Conservation (phyloP, 2,888 invertebrate species). For the Pantelozetes paolii region DNA sequence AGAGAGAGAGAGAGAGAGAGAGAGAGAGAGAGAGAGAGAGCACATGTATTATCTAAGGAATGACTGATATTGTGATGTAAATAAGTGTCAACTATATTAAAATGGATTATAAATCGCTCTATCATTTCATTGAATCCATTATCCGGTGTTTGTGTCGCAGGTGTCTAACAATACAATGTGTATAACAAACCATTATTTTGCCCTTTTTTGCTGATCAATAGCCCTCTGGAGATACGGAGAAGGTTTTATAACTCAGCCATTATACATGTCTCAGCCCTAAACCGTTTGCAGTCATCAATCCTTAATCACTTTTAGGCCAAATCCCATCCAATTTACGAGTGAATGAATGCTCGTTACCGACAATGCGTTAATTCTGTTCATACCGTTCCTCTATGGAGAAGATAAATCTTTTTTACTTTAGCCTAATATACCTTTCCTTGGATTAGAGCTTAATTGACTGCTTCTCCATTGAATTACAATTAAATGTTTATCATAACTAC, state of each 20-base stretch:
- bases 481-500: no score
- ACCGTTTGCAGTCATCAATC: constrained; percentile 30
- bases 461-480: no score
- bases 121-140: constrained; percentile 11
- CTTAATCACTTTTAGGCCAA: constrained; percentile 29
- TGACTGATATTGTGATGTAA: constrained; percentile 27
- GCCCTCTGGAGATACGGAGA: constrained; percentile 21
- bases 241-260: constrained; percentile 26
- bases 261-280: not conserved
- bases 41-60: no score
- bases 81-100: constrained; percentile 37
- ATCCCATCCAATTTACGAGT: constrained; percentile 25
- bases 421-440: not conserved
- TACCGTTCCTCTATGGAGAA: not conserved
- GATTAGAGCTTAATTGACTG: not conserved
- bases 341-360: constrained; percentile 28
- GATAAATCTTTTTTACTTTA: not conserved
- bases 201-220: constrained; percentile 25
- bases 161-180: constrained; percentile 12
- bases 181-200: constrained; percentile 24
- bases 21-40: constrained; percentile 3
- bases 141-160: constrained; percentile 17
- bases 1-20: not conserved
- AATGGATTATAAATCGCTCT: constrained; percentile 36
- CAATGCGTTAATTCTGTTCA: constrained; percentile 25